phyloP scores from a whole-genome alignment of 2,113 vertebrate species.

The Xiphorhynchus elegans region DNA sequence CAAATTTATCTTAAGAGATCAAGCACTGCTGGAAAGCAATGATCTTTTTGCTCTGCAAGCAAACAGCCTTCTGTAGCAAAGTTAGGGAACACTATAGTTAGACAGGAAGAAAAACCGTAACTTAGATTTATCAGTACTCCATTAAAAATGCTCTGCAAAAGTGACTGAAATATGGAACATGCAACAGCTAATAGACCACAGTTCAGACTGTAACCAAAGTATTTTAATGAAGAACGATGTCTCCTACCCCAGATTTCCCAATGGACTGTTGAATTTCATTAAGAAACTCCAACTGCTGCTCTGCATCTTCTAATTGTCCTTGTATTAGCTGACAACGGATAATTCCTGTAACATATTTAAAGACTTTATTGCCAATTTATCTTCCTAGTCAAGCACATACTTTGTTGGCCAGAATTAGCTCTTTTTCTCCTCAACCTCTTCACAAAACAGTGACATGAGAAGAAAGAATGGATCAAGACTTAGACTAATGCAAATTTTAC shows the following conservation, averaged over 20 bases:
- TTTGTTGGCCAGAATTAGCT: background rate
- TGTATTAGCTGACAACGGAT: conserved; percentile 91
- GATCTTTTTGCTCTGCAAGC: background rate
- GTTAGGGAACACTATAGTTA: background rate
- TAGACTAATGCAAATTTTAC: background rate
- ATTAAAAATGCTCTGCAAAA: background rate
- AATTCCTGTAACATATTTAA: conserved; percentile 80
- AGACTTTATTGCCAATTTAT: background rate
- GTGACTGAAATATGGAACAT: background rate
- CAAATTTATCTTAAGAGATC: background rate
- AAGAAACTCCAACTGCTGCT: conserved; percentile 94
- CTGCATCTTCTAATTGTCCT: conserved; percentile 89
- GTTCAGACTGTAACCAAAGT: background rate
- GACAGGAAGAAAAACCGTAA: background rate
- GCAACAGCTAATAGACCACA: background rate
- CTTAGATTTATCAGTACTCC: background rate
- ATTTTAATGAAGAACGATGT: background rate
- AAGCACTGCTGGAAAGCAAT: background rate
- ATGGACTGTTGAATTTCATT: conserved; percentile 92
- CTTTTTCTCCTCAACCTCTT: background rate
- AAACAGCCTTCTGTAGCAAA: background rate
- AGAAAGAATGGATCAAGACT: background rate
- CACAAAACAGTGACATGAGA: background rate
- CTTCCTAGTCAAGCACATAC: background rate
- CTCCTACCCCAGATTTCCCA: conserved; percentile 89